phyloP scores from a whole-genome alignment of 2,797 vertebrate genomes.

The Paguma larvata region DNA sequence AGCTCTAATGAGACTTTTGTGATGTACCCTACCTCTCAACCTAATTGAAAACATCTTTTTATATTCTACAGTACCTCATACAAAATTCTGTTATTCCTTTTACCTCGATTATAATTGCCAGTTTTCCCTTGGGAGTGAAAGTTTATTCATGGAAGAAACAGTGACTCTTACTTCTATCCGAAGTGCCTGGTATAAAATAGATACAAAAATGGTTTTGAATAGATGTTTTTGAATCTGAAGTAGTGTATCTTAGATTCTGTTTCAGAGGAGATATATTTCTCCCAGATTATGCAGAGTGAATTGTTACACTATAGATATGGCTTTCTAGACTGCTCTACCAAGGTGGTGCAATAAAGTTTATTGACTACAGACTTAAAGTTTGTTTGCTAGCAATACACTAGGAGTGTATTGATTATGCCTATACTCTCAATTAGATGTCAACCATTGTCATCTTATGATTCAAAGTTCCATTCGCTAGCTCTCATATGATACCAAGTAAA shows the following conservation, averaged over 20 bases:
- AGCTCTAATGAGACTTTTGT: background rate
- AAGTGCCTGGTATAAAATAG: background rate
- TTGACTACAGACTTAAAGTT: conserved; percentile 22
- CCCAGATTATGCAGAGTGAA: background rate
- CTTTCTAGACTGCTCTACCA: background rate
- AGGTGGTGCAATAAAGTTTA: background rate
- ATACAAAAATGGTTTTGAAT: conserved; percentile 28
- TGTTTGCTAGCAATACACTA: background rate
- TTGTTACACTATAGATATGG: background rate
- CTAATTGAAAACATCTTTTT: background rate
- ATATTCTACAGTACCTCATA: background rate
- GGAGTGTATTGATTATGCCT: background rate
- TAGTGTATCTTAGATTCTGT: background rate
- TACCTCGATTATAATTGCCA: background rate
- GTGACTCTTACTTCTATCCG: background rate
- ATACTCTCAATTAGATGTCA: background rate
- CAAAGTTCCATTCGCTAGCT: background rate
- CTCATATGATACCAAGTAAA: background rate
- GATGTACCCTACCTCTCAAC: background rate
- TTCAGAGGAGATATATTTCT: conserved; percentile 2
- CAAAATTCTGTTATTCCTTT: background rate
- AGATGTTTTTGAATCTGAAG: conserved; percentile 27
- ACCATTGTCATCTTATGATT: background rate
- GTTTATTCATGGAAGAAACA: background rate
- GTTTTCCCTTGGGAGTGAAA: background rate